Evolutionary conservation across 2,113 vertebrate genomes (phyloP), one percentile per base, ranked within the genome.

Genomic region (Brachyhypopomus gauderio): DNA sequence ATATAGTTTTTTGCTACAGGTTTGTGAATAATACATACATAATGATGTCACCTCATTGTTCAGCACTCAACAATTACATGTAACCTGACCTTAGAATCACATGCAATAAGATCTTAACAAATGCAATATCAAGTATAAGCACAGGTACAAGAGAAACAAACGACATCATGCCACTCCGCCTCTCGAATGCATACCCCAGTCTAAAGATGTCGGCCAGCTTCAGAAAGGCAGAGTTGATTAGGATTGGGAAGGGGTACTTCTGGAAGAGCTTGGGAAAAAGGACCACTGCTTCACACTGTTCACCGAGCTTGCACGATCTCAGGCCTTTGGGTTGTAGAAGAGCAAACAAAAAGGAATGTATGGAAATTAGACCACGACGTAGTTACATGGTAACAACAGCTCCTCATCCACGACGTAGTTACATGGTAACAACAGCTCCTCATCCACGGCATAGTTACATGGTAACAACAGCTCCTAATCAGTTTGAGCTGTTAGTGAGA

Each of bases 201-300:
- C 98, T 93, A 90, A 99, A 99, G 48, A 99, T 96, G 77, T 99
- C 98, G 12, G 97, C 97, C 0, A 99, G 91, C 87, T 99, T 99
- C 0, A 99, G 92, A 84, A 99, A 99, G 0, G 97, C 98, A 2
- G 98, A 99, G 75, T 99, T 99, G 85, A 99, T 99, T 78, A 99
- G 96, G 87, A 99, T 99, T 2, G 98, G 98, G 64, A 99, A 99
- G 0, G 97, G 97, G 67, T 99, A 99, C 69, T 99, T 99, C 91
- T 98, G 96, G 86, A 99, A 99, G 30, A 99, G 96, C 87, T 97
- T 95, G 14, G 98, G 98, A 83, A 99, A 99, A 45, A 97, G 96
- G 36, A 99, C 97, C 62, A 98, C 97, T 0, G 97, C 98, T 85
- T 99, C 97, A 84, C 98, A 99, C 83, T 99, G 98, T 82, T 98